A percentile compares a stretch with the other conserved stretches of the same genome.
Conservation (phyloP, 53 echinoderm and acorn worm genomes). For the Crossaster papposus region DNA sequence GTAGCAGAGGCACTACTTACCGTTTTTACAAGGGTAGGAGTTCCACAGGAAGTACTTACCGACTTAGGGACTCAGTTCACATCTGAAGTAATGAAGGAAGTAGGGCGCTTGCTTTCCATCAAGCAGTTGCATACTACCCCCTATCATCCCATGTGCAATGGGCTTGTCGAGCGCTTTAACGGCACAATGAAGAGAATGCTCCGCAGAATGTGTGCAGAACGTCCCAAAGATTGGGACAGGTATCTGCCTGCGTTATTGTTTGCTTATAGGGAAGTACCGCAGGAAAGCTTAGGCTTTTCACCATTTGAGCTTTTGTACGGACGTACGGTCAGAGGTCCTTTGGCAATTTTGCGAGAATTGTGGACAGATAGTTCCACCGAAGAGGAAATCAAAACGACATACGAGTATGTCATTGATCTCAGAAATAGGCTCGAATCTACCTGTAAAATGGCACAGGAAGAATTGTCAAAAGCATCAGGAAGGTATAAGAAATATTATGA, state of each 20-base stretch:
- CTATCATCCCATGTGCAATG: constrained; percentile 77
- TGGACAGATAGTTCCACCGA: constrained; percentile 57
- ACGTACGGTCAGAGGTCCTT: constrained; percentile 61
- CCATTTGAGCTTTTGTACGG: too few species aligned
- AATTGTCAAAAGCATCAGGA: constrained; percentile 52
- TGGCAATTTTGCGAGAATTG: constrained; percentile 62
- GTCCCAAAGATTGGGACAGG: too few species aligned
- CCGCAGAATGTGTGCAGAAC: constrained; percentile 58
- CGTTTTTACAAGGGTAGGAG: constrained; percentile 61
- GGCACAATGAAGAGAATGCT: constrained; percentile 66
- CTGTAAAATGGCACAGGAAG: constrained; percentile 53
- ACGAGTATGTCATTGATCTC: constrained; percentile 73
- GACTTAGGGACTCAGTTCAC: constrained; percentile 67
- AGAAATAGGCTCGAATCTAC: constrained; percentile 62
- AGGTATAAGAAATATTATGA: constrained; percentile 66
- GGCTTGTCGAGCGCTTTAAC: constrained; percentile 68
- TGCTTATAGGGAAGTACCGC: too few species aligned
- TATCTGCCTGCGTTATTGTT: too few species aligned
- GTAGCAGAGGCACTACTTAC: constrained; percentile 69
- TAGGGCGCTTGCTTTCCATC: constrained; percentile 50
- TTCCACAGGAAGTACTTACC: constrained; percentile 58
- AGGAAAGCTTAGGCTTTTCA: too few species aligned
- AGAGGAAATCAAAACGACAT: constrained; percentile 68
- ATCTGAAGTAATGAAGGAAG: constrained; percentile 53
- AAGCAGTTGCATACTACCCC: constrained; percentile 69